Evolutionary conservation across 92 coral and sea anemone genomes (phyloP), one percentile per base, ranked within the genome.

Genomic region (Parazoanthus swiftii): DNA sequence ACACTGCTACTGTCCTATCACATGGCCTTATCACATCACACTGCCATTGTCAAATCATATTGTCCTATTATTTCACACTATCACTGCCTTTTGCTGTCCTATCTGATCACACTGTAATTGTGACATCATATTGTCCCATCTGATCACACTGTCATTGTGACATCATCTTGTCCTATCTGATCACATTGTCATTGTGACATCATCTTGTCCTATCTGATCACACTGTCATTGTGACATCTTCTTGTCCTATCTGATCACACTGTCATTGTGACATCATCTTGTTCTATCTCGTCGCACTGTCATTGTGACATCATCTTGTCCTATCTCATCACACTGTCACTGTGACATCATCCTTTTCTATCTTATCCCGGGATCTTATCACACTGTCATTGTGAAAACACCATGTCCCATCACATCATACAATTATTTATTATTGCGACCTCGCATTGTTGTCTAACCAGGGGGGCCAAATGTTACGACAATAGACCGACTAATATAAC

Each of bases 391-490:
- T 54, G 20, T 54, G 2, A 54, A 18, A 54, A 1, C 20, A 54
- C 18, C 59, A 1, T 11, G 59, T 15, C 18, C 59, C 14, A 54
- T 13, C 18, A 54, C 59, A 54, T 11, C 18, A 14, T 3, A 54
- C 59, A 13, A 20, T 54, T 13, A 54, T 11, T 54, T 54, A 23
- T 5, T 63, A 63, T 3, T 20, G 25, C 21, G 26, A 63, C 70
- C 14, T 63, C 8, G 25, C 5, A 8, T 36, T 73, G 20, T 15
- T 33, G 18, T 46, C 50, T 82, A 6, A 37, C 16, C 33, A 84
- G 87, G 67, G 26, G 26, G 66, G 67, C 0, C 42, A 29, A 54
- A 1, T 84, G 87, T 48, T 84, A 84, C 87, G 75, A 84, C 58
- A 84, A 84, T 16, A 71, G 26, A 84, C 87, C 87, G 3, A 84